These are phyloP conservation scores for Schizotus pectinicornis DNA, from an alignment of 2,888 invertebrate species.

Conservation along the genomic window DNA sequence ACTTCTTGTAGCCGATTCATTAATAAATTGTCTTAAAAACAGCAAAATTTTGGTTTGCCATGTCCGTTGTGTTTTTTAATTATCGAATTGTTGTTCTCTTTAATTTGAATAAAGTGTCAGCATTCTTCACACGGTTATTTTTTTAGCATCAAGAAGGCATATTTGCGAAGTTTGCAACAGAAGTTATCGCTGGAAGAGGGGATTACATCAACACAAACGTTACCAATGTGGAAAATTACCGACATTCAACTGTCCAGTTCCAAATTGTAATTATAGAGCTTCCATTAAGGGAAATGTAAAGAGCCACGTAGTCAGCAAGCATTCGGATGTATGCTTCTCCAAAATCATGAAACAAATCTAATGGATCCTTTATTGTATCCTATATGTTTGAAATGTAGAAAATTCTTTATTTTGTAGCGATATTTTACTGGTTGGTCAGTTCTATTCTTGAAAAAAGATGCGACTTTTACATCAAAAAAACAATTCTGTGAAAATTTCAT, in stretches of 20 bases:
- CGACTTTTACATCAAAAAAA: no score
- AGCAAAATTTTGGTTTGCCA: no score
- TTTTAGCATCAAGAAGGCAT: background rate
- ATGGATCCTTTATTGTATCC: conserved; percentile 22
- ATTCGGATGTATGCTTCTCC: background rate
- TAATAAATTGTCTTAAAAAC: no score
- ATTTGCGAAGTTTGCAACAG: conserved; percentile 21
- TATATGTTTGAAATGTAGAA: conserved; percentile 51
- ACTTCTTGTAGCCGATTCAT: no score
- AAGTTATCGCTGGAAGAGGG: conserved; percentile 1
- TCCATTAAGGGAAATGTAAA: conserved; percentile 53
- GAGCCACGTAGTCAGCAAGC: background rate
- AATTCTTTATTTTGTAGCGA: no score
- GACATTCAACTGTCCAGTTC: conserved; percentile 31
- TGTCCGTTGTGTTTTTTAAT: no score
- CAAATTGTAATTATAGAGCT: conserved; percentile 66
- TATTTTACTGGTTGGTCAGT: no score
- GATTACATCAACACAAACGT: conserved; percentile 13
- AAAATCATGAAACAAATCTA: no score
- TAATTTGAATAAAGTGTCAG: background rate
- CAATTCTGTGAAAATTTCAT: no score
- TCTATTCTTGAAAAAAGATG: no score
- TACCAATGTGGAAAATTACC: conserved; percentile 58
- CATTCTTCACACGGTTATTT: background rate
- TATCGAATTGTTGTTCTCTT: background rate